Conservation (phyloP, 35 echinoderm and acorn worm genomes). For the Chiridota heheva region DNA sequence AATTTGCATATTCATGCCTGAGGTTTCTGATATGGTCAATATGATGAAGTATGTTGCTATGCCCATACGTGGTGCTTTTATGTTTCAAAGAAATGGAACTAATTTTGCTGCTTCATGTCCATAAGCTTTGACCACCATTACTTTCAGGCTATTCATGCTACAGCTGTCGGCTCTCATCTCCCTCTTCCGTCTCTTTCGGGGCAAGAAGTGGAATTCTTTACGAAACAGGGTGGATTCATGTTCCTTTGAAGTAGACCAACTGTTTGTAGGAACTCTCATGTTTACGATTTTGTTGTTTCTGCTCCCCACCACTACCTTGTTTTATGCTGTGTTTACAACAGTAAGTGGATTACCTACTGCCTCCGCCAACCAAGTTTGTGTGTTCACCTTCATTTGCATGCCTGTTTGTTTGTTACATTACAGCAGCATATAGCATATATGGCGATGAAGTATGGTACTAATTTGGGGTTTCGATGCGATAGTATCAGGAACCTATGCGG, state of each 20-base stretch:
- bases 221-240: conserved; percentile 90
- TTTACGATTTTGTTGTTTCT: conserved; percentile 92
- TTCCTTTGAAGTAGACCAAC: conserved; percentile 87
- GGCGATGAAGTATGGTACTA: neutral
- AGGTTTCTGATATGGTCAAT: too few species aligned
- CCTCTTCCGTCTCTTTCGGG: conserved; percentile 73
- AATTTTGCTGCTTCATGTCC: too few species aligned
- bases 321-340: conserved; percentile 86
- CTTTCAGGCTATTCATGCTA: conserved; percentile 75
- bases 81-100: too few species aligned
- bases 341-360: conserved; percentile 39
- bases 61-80: too few species aligned
- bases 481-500: too few species aligned
- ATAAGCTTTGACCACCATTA: too few species aligned
- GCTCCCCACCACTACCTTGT: conserved; percentile 83
- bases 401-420: neutral
- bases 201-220: conserved; percentile 97
- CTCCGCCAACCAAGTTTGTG: neutral
- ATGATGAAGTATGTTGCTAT: too few species aligned
- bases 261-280: conserved; percentile 82
- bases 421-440: too few species aligned
- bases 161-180: conserved; percentile 75
- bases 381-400: neutral
- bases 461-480: neutral
- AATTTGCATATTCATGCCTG: too few species aligned